Conservation (phyloP, 2,113 vertebrate species). For the Podarcis raffonei region DNA sequence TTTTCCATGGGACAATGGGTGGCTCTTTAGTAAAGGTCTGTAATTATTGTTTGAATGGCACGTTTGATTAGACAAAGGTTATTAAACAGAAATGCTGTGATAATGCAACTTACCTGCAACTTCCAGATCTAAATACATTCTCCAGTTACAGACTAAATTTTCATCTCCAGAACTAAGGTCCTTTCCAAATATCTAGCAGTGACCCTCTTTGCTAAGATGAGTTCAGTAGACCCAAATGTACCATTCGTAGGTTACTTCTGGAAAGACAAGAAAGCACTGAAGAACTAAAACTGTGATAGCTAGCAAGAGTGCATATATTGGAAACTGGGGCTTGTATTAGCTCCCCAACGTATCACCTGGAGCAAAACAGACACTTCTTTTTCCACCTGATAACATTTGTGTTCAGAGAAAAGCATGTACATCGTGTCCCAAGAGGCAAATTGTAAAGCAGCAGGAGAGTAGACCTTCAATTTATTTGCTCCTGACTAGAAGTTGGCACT, state of each 20-base stretch:
- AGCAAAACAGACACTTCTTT: background rate
- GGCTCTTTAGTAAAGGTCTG: background rate
- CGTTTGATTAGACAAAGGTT: background rate
- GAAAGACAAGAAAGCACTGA: background rate
- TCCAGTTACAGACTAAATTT: background rate
- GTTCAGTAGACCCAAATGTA: constrained; percentile 19
- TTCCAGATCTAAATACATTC: constrained; percentile 1
- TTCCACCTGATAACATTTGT: background rate
- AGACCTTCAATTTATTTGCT: constrained; percentile 27
- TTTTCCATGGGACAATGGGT: background rate
- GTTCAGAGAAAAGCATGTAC: no score
- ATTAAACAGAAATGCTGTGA: background rate
- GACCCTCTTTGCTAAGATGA: background rate
- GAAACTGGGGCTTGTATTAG: background rate
- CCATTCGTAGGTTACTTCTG: background rate
- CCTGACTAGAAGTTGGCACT: constrained; percentile 38
- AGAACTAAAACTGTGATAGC: background rate
- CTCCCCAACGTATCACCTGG: background rate
- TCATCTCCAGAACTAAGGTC: constrained; percentile 15
- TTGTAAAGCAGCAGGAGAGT: background rate
- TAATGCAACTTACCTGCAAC: background rate
- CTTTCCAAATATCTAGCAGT: background rate
- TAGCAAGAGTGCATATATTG: background rate
- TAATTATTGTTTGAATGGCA: background rate
- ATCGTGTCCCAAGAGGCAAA: background rate